Evolutionary conservation across 2,888 invertebrate species (phyloP).

Genomic region (Sinotaia quadrata): DNA sequence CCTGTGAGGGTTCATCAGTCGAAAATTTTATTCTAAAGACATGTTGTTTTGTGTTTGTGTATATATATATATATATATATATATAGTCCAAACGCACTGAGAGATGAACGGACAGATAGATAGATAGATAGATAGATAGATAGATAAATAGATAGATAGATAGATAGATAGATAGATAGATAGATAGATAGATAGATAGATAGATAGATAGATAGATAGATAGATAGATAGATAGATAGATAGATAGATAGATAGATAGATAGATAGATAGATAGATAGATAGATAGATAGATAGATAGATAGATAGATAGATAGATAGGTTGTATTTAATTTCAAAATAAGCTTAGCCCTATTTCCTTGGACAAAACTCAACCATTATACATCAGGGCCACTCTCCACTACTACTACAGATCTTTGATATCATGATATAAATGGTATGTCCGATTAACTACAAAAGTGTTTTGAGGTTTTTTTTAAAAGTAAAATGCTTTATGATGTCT

Average conservation of each 20-base stretch:
- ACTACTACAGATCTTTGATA: too few relatives aligned
- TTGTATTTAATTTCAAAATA: too few relatives aligned
- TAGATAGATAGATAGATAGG: conserved; percentile 1
- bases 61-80: not conserved
- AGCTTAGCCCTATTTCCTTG: too few relatives aligned
- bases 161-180: conserved; percentile 8
- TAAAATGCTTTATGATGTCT: too few relatives aligned
- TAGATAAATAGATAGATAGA: conserved; percentile 4
- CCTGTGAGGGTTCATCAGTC: too few relatives aligned
- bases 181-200: conserved; percentile 3
- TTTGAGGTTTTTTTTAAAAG: too few relatives aligned
- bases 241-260: conserved; percentile 3
- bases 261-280: conserved; percentile 6
- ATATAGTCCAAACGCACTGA: not conserved
- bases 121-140: conserved; percentile 8
- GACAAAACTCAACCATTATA: too few relatives aligned
- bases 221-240: conserved; percentile 8
- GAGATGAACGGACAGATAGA: not conserved
- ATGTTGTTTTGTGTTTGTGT: too few relatives aligned
- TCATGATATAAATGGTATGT: too few relatives aligned
- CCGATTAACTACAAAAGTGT: too few relatives aligned
- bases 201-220: conserved; percentile 8
- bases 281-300: conserved; percentile 8
- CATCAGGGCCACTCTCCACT: too few relatives aligned
- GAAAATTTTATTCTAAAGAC: too few relatives aligned